Base-by-base conservation (phyloP, 2,888 invertebrate genomes). In the Antitype chi region DNA sequence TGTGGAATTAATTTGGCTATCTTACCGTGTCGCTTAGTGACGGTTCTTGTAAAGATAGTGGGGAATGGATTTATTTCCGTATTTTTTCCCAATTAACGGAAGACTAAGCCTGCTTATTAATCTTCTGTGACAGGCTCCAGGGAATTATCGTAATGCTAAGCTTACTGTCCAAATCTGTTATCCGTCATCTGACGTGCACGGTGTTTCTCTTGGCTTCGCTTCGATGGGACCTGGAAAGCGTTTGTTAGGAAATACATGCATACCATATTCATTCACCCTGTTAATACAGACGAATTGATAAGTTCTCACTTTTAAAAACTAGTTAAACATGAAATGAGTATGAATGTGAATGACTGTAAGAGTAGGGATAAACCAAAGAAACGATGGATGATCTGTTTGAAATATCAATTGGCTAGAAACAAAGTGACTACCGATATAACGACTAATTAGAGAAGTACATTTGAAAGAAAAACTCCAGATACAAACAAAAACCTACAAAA, bases 131-230 rank as follows among this genome's bases (percentile, higher is more conserved):
- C 64, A 70, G 28, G 7, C 70, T 47, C 11, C 6, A 6, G 63
- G 70, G 70, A 43, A 32, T 77, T 59, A 53, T 13, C 32, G 55
- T 76, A 57, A 67, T 67, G 28, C 15, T 68, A n/a, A 67, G 53
- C 81, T 69, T 66, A 59, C 59, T 47, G 74, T 55, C 38, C 23
- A 75, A 71, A 71, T 82, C 28, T 55, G n/a, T 38, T 32, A 28
- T 63, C 43, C 47, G 15, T 59, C 55, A 63, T 59, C n/a, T 63
- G 25, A 63, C 15, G 23, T n/a, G 25, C 7, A n/a, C 20, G 20
- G 52, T 25, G 0, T 71, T n/a, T 47, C 7, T 53, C 15, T 63
- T 59, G 11, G n/a, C 52, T 43, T 53, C 32, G 6, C 17, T 15
- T 32, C 28, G 17, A 2, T 43, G 23, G 25, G 43, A 28, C 5